Base-by-base conservation (phyloP, 2,888 invertebrate species). In the Ypsolopha sequella region DNA sequence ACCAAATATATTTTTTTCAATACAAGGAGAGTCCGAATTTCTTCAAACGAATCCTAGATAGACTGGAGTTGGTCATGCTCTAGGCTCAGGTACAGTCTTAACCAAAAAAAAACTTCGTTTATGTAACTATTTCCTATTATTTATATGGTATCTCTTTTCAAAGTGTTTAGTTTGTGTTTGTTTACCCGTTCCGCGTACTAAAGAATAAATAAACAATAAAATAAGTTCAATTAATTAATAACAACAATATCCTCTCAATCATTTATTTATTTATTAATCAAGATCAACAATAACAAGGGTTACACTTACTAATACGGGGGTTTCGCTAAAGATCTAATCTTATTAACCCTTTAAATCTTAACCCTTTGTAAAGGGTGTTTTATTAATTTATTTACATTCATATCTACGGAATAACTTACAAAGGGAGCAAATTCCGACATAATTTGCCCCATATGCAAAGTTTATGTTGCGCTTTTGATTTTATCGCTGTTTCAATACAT, bases 381-480 rank as follows among this genome's bases (percentile, higher is more conserved):
- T 82, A 85, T 85, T 84, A 84, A 85, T 82, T 80, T 82, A 82
- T 82, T 79, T 80, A 76, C 72, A 69, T 70, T 64, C 76, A 70
- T 81, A 81, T 79, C 80, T 66, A 61, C 59, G 56, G 58, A 65
- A 75, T 73, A 73, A 72, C 70, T 76, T 34, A 36, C 47, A 10
- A 6, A 10, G 7, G 47, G 36, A 1, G 38, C 78, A 70, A 79
- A 76, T 76, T 73, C 64, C 56, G 63, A 58, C 64, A 63, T 82
- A 80, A 82, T 80, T 79, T 72, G 66, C 68, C 79, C 76, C 82
- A 84, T 84, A 84, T 82, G 84, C 78, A 80, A 24, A 24, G 24
- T 24, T 24, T 24, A 24, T 24, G 24, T 24, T 24, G 24, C 24
- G 4, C 24, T 24, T 24, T 24, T 24, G 24, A 24, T 24, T 24